Evolutionary conservation across 2,797 vertebrate species (phyloP).

Genomic region (Rallus crepitans): DNA sequence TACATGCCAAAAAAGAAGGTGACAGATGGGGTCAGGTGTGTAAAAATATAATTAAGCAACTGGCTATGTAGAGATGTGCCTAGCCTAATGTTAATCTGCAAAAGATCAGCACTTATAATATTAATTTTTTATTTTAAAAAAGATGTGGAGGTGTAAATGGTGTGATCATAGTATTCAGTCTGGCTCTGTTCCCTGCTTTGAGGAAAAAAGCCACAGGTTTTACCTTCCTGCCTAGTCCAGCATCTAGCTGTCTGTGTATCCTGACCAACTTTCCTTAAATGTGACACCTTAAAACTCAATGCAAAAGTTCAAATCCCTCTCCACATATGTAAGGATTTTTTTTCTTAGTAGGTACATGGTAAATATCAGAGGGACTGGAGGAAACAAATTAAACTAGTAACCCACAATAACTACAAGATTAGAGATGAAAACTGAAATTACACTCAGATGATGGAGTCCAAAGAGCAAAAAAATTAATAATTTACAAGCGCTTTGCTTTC

Average conservation of each 20-base stretch:
- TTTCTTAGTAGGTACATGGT: neutral
- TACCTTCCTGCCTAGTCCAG: neutral
- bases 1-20: neutral
- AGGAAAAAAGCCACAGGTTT: neutral
- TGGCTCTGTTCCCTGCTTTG: neutral
- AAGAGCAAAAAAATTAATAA: neutral
- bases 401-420: neutral
- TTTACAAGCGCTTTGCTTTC: neutral
- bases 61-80: neutral
- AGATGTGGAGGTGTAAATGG: neutral
- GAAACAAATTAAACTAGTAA: neutral
- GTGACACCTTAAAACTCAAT: neutral
- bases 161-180: neutral
- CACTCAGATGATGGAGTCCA: neutral
- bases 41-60: neutral
- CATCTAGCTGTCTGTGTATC: no score
- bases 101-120: neutral
- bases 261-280: neutral
- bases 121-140: neutral
- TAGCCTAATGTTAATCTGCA: neutral
- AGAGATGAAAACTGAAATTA: neutral
- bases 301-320: neutral
- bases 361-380: neutral
- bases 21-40: neutral
- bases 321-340: neutral